phyloP scores from a whole-genome alignment of 2,113 vertebrate species.

The Actenoides hombroni region DNA sequence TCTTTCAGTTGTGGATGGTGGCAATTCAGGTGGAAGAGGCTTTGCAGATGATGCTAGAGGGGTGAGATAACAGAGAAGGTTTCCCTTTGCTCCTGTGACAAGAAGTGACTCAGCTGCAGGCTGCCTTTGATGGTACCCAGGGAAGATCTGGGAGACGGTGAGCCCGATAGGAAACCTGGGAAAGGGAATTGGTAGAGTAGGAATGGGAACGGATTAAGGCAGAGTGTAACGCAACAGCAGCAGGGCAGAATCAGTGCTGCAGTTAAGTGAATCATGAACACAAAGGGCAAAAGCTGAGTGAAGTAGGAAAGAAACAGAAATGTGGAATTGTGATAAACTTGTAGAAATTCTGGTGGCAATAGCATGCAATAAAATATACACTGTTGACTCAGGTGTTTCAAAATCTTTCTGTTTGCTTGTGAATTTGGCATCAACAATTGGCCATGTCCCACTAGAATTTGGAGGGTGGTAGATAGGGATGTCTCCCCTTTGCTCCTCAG shows the following conservation, averaged over 20 bases:
- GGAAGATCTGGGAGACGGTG: neutral
- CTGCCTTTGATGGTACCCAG: neutral
- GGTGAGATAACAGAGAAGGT: neutral
- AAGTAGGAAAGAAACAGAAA: neutral
- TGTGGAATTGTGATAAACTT: neutral
- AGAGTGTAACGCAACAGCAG: neutral
- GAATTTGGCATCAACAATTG: neutral
- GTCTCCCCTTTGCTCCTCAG: neutral
- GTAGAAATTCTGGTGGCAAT: neutral
- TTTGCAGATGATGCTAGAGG: neutral
- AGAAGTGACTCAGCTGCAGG: neutral
- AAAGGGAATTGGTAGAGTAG: neutral
- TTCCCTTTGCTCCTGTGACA: neutral
- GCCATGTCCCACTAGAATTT: neutral
- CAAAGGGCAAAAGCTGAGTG: neutral
- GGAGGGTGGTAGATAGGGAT: neutral
- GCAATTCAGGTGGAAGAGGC: neutral
- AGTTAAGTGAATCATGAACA: neutral
- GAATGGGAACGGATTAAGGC: neutral
- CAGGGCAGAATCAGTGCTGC: neutral
- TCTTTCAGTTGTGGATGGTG: neutral
- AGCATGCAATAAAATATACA: neutral
- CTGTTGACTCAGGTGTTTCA: neutral
- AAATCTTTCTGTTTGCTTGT: slow-evolving; percentile 10
- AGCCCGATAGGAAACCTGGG: rapidly evolving